These are phyloP conservation scores for Rhegmatorhina hoffmannsi DNA, from an alignment of 2,113 vertebrate genomes.

Conservation along the genomic window DNA sequence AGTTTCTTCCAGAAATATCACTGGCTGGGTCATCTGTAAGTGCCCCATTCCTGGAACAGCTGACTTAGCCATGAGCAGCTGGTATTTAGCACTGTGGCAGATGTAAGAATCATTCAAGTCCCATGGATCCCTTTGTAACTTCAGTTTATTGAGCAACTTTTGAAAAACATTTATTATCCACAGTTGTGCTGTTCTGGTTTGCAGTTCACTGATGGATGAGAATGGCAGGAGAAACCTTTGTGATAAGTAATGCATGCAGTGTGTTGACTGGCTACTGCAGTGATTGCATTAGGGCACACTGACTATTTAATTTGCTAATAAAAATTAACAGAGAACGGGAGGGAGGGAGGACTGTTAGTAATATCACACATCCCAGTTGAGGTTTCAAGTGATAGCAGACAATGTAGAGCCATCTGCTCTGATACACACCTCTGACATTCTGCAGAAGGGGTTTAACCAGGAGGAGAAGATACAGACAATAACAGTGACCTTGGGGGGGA, in stretches of 20 bases:
- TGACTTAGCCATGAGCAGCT: background rate
- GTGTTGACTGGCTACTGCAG: background rate
- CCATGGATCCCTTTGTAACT: background rate
- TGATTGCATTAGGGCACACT: too few species aligned
- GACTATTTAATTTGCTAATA: background rate
- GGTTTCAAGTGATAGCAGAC: background rate
- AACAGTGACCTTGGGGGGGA: background rate
- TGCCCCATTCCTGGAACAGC: background rate
- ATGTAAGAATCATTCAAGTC: background rate
- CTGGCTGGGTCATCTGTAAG: background rate
- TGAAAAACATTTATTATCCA: background rate
- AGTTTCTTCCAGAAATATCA: background rate
- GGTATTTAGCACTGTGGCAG: background rate
- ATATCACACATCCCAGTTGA: background rate
- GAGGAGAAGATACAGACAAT: background rate
- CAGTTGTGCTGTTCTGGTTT: background rate
- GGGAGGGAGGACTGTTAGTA: background rate
- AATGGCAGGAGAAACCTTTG: background rate
- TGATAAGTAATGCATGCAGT: background rate
- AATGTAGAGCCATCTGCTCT: background rate
- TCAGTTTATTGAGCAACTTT: background rate
- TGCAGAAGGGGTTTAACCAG: background rate
- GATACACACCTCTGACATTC: background rate
- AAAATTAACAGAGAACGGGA: background rate
- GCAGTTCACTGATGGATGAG: background rate